phyloP scores from a whole-genome alignment of 2,113 vertebrate genomes.

The Falcunculus frontatus region DNA sequence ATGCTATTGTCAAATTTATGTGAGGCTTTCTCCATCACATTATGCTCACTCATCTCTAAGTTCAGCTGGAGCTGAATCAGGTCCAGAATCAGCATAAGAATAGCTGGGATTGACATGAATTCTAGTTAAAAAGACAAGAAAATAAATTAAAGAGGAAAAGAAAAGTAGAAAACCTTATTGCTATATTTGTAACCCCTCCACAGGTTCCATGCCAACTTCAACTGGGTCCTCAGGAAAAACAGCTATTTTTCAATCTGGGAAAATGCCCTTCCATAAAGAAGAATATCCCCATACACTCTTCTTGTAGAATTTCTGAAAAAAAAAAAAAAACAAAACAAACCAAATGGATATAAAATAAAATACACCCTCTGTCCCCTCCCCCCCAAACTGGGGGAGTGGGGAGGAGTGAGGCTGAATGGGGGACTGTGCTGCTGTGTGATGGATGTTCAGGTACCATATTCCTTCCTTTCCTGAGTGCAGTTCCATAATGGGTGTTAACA shows the following conservation, averaged over 20 bases:
- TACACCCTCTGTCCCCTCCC: no score
- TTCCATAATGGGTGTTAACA: constrained; percentile 39
- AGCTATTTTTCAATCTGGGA: not conserved
- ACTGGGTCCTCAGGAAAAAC: not conserved
- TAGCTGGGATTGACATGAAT: not conserved
- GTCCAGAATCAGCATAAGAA: not conserved
- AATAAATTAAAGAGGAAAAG: not conserved
- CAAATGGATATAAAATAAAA: not conserved
- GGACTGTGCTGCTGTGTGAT: not conserved
- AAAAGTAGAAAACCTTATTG: not conserved
- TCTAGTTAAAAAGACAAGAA: not conserved
- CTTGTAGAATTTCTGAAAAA: not conserved
- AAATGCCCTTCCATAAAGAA: not conserved
- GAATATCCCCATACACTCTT: not conserved
- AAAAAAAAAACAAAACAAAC: not conserved
- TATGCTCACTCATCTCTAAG: not conserved
- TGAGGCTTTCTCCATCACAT: not conserved
- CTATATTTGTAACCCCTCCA: not conserved
- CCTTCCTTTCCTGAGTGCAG: not conserved
- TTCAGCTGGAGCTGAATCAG: not conserved
- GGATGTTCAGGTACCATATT: not conserved
- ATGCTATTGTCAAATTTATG: not conserved
- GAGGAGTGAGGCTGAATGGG: not conserved
- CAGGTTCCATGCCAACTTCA: not conserved
- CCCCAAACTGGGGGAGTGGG: not conserved